Base-by-base conservation (phyloP, 2,888 invertebrate species). In the Ganaspis brasiliensis region DNA sequence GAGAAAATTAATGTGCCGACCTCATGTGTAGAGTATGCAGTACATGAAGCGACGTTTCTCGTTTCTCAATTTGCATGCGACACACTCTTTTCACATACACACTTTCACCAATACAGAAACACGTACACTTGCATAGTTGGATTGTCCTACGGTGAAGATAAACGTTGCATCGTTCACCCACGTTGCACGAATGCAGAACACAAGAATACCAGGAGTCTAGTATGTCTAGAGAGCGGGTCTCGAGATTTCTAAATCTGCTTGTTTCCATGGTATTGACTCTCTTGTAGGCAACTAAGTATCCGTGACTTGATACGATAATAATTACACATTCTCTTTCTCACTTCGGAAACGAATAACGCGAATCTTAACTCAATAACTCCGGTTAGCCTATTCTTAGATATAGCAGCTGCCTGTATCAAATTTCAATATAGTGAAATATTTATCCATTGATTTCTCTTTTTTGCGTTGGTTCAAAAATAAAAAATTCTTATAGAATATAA, bases 271-370 rank as follows among this genome's bases (percentile, higher is more conserved):
- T 52, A 52, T 52, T 9, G 6, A 19, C n/a, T 55, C 37, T 71
- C 52, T 73, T 57, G 19, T 73, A 82, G 79, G 79, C 78, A 81
- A 81, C 72, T 74, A 78, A 84, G 80, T 82, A 82, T 81, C 84
- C 82, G 82, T 83, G 82, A 82, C 85, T 82, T 73, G 79, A 78
- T 77, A 80, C 74, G 77, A 83, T 80, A 75, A 82, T 80, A 82
- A 85, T 85, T 82, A 83, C 76, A 74, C 83, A 76, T 84, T 83
- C 81, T 79, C 80, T 79, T 82, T 81, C 72, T 75, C 75, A 78
- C 74, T 78, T 72, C 71, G 63, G 57, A 21, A 57, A 70, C 63
- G 70, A 71, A 70, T 26, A 24, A n/a, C 59, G 70, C 16, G 35
- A 35, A 49, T 56, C 71, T 21, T 35, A 57, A 63, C 40, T 63